Conservation (phyloP, 2,797 vertebrate species). For the Dendrocincla fuliginosa region DNA sequence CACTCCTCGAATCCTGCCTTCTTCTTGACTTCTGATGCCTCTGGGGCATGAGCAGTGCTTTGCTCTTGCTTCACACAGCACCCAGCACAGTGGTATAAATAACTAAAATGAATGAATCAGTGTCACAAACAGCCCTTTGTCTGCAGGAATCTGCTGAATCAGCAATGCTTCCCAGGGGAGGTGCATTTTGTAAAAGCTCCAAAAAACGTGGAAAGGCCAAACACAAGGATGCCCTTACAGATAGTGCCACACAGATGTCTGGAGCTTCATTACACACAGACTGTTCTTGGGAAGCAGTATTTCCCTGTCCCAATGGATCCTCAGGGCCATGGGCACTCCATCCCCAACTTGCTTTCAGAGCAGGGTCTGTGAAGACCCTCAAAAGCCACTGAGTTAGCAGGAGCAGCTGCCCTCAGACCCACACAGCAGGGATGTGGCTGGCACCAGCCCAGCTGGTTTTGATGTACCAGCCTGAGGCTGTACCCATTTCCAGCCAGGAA, state of each 20-base stretch:
- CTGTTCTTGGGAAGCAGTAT: not conserved
- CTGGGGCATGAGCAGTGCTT: not conserved
- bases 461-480: not conserved
- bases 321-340: not conserved
- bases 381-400: accelerated
- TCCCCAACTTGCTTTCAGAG: not conserved
- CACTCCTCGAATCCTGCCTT: not conserved
- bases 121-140: slow-evolving; percentile 37
- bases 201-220: not conserved
- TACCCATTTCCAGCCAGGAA: not conserved
- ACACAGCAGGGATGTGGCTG: not conserved
- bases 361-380: not conserved
- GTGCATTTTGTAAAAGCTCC: not conserved
- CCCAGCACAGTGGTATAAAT: slow-evolving; percentile 1
- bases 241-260: not conserved
- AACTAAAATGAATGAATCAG: slow-evolving; percentile 45
- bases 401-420: accelerated
- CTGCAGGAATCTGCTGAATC: slow-evolving; percentile 62
- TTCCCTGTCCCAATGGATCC: not conserved
- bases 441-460: not conserved
- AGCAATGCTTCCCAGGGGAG: slow-evolving; percentile 55
- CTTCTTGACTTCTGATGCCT: slow-evolving; percentile 21
- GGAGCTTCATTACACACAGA: not conserved
- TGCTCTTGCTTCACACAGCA: slow-evolving; percentile 48
- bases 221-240: not conserved